Evolutionary conservation across 2,797 vertebrate species (phyloP).

Genomic region (Coccyzus lansbergi): DNA sequence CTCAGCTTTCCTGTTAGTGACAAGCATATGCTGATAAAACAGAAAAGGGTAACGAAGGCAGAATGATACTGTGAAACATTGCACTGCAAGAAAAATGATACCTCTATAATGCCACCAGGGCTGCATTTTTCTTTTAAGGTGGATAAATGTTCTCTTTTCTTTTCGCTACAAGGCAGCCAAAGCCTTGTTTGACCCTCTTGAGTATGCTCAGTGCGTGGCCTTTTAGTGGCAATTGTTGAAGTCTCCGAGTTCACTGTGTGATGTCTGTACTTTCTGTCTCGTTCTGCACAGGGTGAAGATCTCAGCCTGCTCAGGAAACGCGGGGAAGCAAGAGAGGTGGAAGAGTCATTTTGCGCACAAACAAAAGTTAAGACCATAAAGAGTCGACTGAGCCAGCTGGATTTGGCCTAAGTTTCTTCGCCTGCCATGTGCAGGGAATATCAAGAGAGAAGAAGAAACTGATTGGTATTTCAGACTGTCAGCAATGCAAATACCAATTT

Average conservation of each 20-base stretch:
- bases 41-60: neutral
- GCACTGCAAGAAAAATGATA: neutral
- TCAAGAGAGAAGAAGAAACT: neutral
- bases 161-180: neutral
- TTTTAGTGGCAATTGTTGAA: neutral
- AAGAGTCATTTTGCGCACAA: neutral
- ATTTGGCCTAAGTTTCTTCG: neutral
- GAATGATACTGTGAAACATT: neutral
- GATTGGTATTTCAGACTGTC: neutral
- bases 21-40: neutral
- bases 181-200: neutral
- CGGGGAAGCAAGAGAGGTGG: neutral
- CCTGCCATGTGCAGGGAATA: neutral
- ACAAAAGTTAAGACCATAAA: neutral
- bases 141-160: neutral
- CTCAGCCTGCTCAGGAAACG: neutral
- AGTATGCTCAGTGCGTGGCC: neutral
- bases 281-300: neutral
- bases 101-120: neutral
- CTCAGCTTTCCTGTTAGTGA: neutral
- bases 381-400: neutral
- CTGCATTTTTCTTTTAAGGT: neutral
- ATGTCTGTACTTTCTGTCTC: neutral
- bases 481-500: neutral
- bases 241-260: rapidly evolving